These are phyloP conservation scores for Bombylius major DNA, from an alignment of 2,888 invertebrate genomes.

Conservation along the genomic window DNA sequence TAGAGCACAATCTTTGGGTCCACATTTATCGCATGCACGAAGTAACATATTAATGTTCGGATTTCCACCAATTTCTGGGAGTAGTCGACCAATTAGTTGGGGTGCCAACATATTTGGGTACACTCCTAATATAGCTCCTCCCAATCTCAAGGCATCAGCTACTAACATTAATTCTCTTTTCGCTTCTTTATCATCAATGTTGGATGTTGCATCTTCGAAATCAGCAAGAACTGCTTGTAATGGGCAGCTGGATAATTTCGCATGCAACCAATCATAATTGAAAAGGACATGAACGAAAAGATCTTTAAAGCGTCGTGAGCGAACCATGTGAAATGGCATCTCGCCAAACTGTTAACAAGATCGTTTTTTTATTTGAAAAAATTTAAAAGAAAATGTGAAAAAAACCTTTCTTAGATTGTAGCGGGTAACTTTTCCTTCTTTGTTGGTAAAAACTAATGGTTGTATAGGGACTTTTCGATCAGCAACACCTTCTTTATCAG, in stretches of 20 bases:
- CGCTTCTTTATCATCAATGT: slow-evolving; percentile 71
- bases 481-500: slow-evolving; percentile 79
- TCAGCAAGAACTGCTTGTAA: slow-evolving; percentile 89
- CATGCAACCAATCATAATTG: slow-evolving; percentile 95
- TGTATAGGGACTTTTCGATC: slow-evolving; percentile 92
- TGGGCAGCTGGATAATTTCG: slow-evolving; percentile 89
- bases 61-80: slow-evolving; percentile 80
- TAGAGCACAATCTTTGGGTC: slow-evolving; percentile 78
- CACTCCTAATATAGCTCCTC: slow-evolving; percentile 82
- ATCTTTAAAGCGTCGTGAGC: slow-evolving; percentile 81
- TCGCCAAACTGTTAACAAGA: slow-evolving; percentile 63
- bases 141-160: slow-evolving; percentile 83
- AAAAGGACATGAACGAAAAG: slow-evolving; percentile 86
- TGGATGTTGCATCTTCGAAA: slow-evolving; percentile 81
- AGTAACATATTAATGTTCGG: slow-evolving; percentile 75
- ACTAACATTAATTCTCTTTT: slow-evolving; percentile 70
- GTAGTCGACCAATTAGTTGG: slow-evolving; percentile 78
- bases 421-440: slow-evolving; percentile 77
- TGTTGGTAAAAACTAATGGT: slow-evolving; percentile 79
- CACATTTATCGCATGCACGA: slow-evolving; percentile 81
- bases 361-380: background rate
- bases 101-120: slow-evolving; percentile 95
- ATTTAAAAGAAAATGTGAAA: background rate
- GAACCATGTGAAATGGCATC: slow-evolving; percentile 85
- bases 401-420: slow-evolving; percentile 86